Evolutionary conservation across 2,888 invertebrate genomes (phyloP).

Genomic region (Chrysodeixis includens): DNA sequence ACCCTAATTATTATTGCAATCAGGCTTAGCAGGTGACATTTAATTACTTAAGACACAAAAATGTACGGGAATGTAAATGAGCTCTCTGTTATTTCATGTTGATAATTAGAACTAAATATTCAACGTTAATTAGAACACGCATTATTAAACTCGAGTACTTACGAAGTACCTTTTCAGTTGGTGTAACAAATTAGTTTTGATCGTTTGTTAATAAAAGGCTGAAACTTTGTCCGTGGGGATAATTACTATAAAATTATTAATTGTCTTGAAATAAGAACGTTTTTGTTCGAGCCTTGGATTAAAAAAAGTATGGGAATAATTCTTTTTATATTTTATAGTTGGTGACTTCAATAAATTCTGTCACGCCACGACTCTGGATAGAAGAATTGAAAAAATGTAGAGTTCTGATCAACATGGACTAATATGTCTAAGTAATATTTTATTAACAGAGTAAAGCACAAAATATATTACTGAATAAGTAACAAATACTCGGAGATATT

Average conservation of each 20-base stretch:
- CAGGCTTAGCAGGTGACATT: conserved; percentile 19
- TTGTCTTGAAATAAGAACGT: neutral
- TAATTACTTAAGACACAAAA: conserved; percentile 48
- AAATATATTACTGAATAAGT: conserved; percentile 55
- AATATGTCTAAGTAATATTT: conserved; percentile 61
- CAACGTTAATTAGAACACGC: conserved; percentile 36
- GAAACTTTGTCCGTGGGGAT: conserved; percentile 9
- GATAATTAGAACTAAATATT: conserved; percentile 41
- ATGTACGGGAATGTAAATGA: conserved; percentile 24
- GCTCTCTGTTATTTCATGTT: conserved; percentile 41
- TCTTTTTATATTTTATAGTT: too few species aligned
- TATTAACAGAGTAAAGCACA: conserved; percentile 62
- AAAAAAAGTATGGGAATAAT: neutral
- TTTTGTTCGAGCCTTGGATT: neutral
- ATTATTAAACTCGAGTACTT: conserved; percentile 33
- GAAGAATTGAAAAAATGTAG: conserved; percentile 56
- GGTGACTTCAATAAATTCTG: too few species aligned
- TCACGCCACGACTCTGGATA: too few species aligned
- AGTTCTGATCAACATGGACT: conserved; percentile 31
- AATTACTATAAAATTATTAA: conserved; percentile 9
- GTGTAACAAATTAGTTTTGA: conserved; percentile 5
- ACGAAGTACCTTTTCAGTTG: conserved; percentile 10
- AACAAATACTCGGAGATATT: conserved; percentile 58
- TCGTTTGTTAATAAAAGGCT: conserved; percentile 8
- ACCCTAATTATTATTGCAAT: conserved; percentile 37